Evolutionary conservation across 2,888 invertebrate genomes (phyloP), one percentile per base, ranked within the genome.

Genomic region (Frankliniella intonsa): DNA sequence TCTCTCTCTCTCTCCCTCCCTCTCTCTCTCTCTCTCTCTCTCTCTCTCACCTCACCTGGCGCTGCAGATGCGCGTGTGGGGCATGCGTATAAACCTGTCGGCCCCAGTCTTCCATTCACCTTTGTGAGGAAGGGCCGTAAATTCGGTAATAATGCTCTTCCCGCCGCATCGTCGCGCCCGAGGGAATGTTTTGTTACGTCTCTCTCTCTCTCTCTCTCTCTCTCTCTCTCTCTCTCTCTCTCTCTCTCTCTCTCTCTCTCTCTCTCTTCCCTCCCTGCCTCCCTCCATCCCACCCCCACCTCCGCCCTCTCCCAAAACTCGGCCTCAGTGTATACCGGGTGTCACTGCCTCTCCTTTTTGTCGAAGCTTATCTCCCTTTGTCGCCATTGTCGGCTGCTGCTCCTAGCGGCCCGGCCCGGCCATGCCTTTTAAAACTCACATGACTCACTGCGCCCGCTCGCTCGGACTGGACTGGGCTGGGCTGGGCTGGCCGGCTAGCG

Each of bases 101-200:
- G n/a, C 51, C 80, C 38, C 79, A 50, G 76, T 81, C 76, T 51
- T 79, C 76, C 76, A 79, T 82, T 82, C 50, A 76, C 81, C 81
- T 82, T 82, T 81, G 80, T 38, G 55, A 19, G 49, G 14, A 50
- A 49, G 38, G 38, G 51, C 65, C 55, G 50, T 62, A 49, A 51
- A 62, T 27, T 86, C 86, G 85, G 86, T 86, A 87, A 87, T 87
- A 87, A 87, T 87, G 86, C 84, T 86, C 84, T 83, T 84, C 22
- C 22, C 69, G 62, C 62, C 62, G 62, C 62, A 62, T 62, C 62
- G 62, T 38, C 38, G 38, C 38, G 38, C 38, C 38, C 38, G 2
- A 38, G 38, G 38, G 38, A 38, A 38, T 38, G 38, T 38, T 38
- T 38, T 38, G 38, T 38, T 38, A 38, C 62, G 14, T 14, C 0